These are phyloP conservation scores for Nasalis larvatus DNA, from an alignment of 2,113 vertebrate species.

Conservation along the genomic window DNA sequence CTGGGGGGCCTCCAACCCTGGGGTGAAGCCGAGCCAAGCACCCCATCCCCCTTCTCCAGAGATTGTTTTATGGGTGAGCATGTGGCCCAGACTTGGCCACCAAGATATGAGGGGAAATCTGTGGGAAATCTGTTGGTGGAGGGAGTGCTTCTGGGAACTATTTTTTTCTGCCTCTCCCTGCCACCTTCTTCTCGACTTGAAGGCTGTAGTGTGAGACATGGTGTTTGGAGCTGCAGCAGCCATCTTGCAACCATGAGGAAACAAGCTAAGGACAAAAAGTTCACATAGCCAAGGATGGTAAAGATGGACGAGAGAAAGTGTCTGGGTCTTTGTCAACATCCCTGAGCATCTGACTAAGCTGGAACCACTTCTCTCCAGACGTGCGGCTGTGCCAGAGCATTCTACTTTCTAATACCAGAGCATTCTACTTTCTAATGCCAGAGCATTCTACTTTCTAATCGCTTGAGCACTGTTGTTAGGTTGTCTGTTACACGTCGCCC, in stretches of 20 bases:
- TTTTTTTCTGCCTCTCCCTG: neutral
- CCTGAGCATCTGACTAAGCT: neutral
- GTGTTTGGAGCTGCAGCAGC: neutral
- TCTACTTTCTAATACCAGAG: neutral
- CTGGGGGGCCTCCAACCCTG: fast-evolving
- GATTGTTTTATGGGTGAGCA: neutral
- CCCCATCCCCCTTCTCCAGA: neutral
- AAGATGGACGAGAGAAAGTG: neutral
- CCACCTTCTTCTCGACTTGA: neutral
- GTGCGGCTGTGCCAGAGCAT: neutral
- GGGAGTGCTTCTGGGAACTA: neutral
- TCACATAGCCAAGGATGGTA: neutral
- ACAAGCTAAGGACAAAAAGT: neutral
- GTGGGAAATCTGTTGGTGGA: neutral
- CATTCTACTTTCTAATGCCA: neutral
- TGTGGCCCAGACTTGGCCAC: neutral
- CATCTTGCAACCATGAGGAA: neutral
- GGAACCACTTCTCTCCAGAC: neutral
- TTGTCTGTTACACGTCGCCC: neutral
- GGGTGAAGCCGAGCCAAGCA: neutral
- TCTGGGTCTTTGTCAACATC: neutral
- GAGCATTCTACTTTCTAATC: neutral
- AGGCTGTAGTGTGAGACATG: neutral
- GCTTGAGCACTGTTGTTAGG: neutral
- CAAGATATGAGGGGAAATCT: neutral